phyloP scores from a whole-genome alignment of 1,140 invertebrate genomes.

The Eriosoma lanigerum region DNA sequence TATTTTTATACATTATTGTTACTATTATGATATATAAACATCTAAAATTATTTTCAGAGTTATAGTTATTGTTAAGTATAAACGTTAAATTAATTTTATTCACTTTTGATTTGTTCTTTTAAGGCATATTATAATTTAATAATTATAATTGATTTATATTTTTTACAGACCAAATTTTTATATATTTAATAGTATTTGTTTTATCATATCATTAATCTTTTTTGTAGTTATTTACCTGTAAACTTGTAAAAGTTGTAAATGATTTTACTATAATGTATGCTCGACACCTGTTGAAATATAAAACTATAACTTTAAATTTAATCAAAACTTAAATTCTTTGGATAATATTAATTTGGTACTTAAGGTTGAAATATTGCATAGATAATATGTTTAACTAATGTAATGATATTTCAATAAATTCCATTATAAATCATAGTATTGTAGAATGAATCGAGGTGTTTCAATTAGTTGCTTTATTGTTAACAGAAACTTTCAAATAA shows the following conservation, averaged over 20 bases:
- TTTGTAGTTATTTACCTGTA: background rate
- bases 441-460: background rate
- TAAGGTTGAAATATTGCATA: no score
- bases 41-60: conserved; percentile 10
- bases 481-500: background rate
- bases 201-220: conserved; percentile 1
- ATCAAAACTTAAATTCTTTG: background rate
- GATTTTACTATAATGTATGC: conserved; percentile 1
- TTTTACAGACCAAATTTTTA: no score
- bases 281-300: background rate
- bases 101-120: no score
- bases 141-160: no score
- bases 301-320: background rate
- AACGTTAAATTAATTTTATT: conserved; percentile 6
- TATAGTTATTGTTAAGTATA: conserved; percentile 18
- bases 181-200: no score
- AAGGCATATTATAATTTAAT: no score
- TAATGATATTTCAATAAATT: background rate
- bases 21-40: conserved; percentile 15
- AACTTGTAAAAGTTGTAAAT: background rate
- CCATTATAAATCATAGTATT: background rate
- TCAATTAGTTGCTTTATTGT: background rate
- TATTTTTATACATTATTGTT: conserved; percentile 10
- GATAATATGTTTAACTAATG: no score
- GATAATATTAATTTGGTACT: no score